Conservation (phyloP, 2,888 invertebrate genomes). For the Ormyrus nitidulus region DNA sequence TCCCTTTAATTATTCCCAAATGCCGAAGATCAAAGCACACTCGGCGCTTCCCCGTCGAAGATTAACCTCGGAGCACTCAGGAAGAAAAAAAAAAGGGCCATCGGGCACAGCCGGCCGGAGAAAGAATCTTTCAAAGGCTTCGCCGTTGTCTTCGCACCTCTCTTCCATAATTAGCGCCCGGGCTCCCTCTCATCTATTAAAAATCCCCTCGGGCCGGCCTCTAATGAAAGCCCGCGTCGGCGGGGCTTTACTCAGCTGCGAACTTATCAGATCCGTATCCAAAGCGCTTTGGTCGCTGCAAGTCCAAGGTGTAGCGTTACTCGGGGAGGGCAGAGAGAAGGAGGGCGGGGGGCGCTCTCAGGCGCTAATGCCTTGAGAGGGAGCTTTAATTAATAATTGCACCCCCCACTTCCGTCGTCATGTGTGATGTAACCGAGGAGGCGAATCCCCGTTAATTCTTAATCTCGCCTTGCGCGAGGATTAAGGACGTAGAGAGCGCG, state of each 20-base stretch:
- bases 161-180: no score
- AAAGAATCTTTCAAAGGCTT: no score
- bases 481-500: no score
- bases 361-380: constrained; percentile 74
- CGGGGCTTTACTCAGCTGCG: background rate
- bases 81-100: no score
- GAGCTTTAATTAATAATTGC: constrained; percentile 76
- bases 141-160: no score
- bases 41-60: no score
- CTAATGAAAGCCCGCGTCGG: constrained; percentile 35
- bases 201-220: constrained; percentile 22
- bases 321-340: constrained; percentile 57
- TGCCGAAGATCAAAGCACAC: no score
- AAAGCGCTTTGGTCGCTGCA: background rate
- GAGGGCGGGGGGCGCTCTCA: constrained; percentile 65
- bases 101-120: no score
- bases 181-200: constrained; percentile 23
- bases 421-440: constrained; percentile 26
- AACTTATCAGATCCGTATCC: constrained; percentile 7
- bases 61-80: no score
- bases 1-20: no score
- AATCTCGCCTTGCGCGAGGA: constrained; percentile 40
- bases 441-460: constrained; percentile 47
- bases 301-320: constrained; percentile 70
- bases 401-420: constrained; percentile 60